Evolutionary conservation across 2,888 invertebrate species (phyloP).

Genomic region (Drosophila borealis): DNA sequence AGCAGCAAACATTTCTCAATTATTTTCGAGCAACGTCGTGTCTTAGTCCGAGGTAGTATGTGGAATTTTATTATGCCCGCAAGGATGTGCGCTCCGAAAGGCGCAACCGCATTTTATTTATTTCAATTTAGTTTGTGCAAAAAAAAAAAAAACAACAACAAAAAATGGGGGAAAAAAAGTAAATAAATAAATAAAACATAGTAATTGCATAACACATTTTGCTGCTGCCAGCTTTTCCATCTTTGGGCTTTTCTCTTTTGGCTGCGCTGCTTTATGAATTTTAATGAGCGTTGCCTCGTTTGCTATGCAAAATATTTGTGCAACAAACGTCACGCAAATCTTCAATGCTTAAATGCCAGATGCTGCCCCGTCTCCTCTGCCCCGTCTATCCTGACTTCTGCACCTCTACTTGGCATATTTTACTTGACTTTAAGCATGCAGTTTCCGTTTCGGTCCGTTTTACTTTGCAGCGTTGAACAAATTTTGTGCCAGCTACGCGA

Average conservation of each 20-base stretch:
- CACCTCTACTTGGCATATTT: slow-evolving; percentile 42
- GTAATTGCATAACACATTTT: slow-evolving; percentile 53
- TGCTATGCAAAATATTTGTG: slow-evolving; percentile 66
- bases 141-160: background rate
- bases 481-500: slow-evolving; percentile 46
- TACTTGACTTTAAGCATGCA: slow-evolving; percentile 47
- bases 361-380: background rate
- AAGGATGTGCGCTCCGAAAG: slow-evolving; percentile 55
- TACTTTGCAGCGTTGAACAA: slow-evolving; percentile 28
- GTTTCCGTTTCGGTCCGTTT: slow-evolving; percentile 15
- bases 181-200: slow-evolving; percentile 56
- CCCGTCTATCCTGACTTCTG: background rate
- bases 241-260: slow-evolving; percentile 18
- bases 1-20: slow-evolving; percentile 63
- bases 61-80: slow-evolving; percentile 67
- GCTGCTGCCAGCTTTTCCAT: slow-evolving; percentile 28
- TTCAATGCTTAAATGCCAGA: slow-evolving; percentile 52
- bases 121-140: slow-evolving; percentile 64
- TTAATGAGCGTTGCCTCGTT: slow-evolving; percentile 72
- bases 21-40: slow-evolving; percentile 45
- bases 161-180: slow-evolving; percentile 2
- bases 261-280: slow-evolving; percentile 67
- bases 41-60: slow-evolving; percentile 48
- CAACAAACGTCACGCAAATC: slow-evolving; percentile 63
- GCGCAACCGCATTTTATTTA: slow-evolving; percentile 73